Percentiles rank a stretch among this genome's conserved stretches.
phyloP scores from a whole-genome alignment of 2,113 vertebrate genomes.

The Pithys albifrons region DNA sequence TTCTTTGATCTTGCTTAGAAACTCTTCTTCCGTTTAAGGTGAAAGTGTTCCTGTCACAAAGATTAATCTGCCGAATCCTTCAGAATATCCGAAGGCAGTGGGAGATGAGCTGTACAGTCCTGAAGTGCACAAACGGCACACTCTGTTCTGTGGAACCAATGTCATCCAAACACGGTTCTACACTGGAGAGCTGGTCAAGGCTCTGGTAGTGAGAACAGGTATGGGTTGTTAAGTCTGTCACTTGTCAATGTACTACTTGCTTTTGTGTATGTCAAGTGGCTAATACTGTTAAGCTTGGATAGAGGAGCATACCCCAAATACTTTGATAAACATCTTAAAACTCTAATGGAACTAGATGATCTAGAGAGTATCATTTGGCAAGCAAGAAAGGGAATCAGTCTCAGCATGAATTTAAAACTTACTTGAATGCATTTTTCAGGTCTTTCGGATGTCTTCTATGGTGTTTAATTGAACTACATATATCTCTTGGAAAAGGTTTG shows the following conservation, averaged over 20 bases:
- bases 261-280: neutral
- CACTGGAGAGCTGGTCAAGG: slow-evolving; percentile 92
- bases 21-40: slow-evolving; percentile 72
- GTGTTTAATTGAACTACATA: neutral
- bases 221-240: neutral
- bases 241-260: neutral
- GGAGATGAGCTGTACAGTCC: slow-evolving; percentile 81
- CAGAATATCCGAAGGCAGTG: slow-evolving; percentile 68
- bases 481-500: neutral
- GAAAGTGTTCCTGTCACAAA: slow-evolving; percentile 99
- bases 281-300: neutral
- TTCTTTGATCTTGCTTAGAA: neutral
- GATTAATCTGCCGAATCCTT: slow-evolving; percentile 91
- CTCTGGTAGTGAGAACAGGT: slow-evolving; percentile 95
- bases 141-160: slow-evolving; percentile 93
- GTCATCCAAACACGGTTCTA: slow-evolving; percentile 98
- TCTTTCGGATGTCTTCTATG: neutral
- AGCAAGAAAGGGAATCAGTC: neutral
- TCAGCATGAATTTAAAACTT: neutral
- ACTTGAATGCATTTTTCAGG: neutral
- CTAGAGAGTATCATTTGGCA: neutral
- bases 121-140: slow-evolving; percentile 91
- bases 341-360: neutral
- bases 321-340: neutral
- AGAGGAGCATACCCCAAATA: neutral